Evolutionary conservation across 2,113 vertebrate genomes (phyloP).

Genomic region (Orcinus orca): DNA sequence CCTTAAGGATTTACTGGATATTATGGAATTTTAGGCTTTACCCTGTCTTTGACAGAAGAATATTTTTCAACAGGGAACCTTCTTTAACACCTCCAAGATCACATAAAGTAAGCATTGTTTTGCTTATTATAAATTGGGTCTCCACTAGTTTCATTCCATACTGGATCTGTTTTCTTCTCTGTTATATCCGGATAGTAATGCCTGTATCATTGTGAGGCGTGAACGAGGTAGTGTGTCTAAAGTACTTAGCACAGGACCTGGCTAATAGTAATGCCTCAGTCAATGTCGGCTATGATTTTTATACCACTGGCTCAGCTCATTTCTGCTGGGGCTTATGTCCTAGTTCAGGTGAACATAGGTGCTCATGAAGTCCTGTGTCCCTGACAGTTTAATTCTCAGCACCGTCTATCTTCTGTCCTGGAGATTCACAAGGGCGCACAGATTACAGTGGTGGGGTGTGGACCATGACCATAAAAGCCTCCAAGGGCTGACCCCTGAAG

Average conservation of each 20-base stretch:
- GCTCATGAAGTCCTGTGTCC: background rate
- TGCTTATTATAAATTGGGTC: background rate
- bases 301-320: background rate
- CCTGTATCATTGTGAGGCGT: background rate
- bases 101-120: background rate
- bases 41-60: background rate
- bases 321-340: background rate
- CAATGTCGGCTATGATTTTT: background rate
- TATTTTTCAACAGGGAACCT: background rate
- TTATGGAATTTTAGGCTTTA: background rate
- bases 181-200: background rate
- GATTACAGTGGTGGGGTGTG: background rate
- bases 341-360: background rate
- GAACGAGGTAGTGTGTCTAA: background rate
- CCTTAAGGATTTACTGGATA: background rate
- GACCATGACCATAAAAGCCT: background rate
- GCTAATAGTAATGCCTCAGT: background rate
- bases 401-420: background rate
- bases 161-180: background rate
- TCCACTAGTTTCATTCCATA: background rate
- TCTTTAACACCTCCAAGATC: background rate
- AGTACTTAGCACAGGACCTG: background rate
- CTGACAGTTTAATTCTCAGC: background rate
- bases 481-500: background rate
- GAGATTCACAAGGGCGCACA: background rate